Percentiles rank a stretch among this genome's conserved stretches.
These are phyloP conservation scores for Ceratoteleas bidentatus DNA, from an alignment of 1,140 invertebrate species.

Conservation along the genomic window DNA sequence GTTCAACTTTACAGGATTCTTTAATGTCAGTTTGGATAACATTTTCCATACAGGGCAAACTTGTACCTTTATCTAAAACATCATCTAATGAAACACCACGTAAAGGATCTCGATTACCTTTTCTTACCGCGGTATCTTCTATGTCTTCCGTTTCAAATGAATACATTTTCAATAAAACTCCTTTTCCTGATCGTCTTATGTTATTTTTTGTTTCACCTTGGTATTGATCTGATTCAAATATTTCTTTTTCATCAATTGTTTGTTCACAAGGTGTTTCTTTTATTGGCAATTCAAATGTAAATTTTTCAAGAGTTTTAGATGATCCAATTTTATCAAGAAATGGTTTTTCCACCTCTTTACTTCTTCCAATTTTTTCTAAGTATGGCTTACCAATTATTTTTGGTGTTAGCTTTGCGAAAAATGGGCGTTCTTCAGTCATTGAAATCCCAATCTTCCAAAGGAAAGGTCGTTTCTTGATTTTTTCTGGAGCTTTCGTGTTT, in stretches of 20 bases:
- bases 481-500: constrained; percentile 67
- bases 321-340: constrained; percentile 77
- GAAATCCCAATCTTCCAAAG: constrained; percentile 78
- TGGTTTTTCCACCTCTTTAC: constrained; percentile 75
- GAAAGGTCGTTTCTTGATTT: constrained; percentile 75
- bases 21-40: constrained; percentile 12
- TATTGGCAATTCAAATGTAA: constrained; percentile 70
- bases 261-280: constrained; percentile 16
- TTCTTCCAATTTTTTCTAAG: constrained; percentile 77
- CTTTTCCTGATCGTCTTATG: constrained; percentile 70
- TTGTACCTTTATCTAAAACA: constrained; percentile 72
- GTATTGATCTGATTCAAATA: constrained; percentile 1
- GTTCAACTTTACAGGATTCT: constrained; percentile 62
- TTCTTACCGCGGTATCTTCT: constrained; percentile 57
- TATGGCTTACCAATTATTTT: constrained; percentile 78
- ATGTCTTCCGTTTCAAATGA: constrained; percentile 79
- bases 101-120: constrained; percentile 68
- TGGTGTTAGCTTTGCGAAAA: constrained; percentile 73
- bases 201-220: no score
- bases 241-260: constrained; percentile 24
- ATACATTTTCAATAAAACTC: constrained; percentile 76
- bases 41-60: constrained; percentile 70
- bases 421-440: constrained; percentile 77
- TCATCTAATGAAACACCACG: constrained; percentile 73
- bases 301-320: constrained; percentile 77